Evolutionary conservation across 2,113 vertebrate genomes (phyloP), one percentile per base, ranked within the genome.

Genomic region (Atherinomorus stipes): DNA sequence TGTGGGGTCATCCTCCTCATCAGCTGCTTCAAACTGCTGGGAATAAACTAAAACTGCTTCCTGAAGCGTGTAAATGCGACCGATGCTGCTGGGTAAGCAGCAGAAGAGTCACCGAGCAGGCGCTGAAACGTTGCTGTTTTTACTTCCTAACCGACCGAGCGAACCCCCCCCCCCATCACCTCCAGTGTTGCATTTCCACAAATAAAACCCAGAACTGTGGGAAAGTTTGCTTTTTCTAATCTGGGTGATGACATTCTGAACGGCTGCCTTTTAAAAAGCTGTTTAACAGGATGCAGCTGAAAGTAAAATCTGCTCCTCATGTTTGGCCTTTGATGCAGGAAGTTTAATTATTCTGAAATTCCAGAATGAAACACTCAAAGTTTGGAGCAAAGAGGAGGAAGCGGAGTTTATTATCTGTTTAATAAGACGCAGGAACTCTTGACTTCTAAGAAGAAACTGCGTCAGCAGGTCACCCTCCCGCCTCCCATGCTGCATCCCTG

Each of bases 361-460:
- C 21, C 40, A 50, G 16, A 28, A 51, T 19, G 16, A 53, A 63
- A 45, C 64, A 66, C 26, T 65, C 25, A n/a, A 49, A 28, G 25
- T 58, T 45, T 49, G 61, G 42, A 49, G 44, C 25, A 22, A 50
- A 26, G 54, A 45, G 54, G 40, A 44, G 65, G 76, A 65, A 69
- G 64, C n/a, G 0, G 49, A 49, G 64, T 71, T 78, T 81, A 81
- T 83, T 73, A 72, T 75, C 59, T 76, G 71, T 73, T 73, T 78
- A 65, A 76, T 79, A 59, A 82, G 77, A 59, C 11, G 34, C 56
- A 50, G 47, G 72, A 83, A 71, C 71, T 71, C 16, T 53, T 74
- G 68, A 82, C 71, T 59, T 68, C 18, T 57, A 58, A 58, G 59
- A 57, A 58, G 37, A 76, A 73, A 72, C 31, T 71, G 34, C 47